Percentiles rank a stretch among this genome's conserved stretches.
Evolutionary conservation across 2,113 vertebrate genomes (phyloP).

Genomic region (Zosterops hypoxanthus): DNA sequence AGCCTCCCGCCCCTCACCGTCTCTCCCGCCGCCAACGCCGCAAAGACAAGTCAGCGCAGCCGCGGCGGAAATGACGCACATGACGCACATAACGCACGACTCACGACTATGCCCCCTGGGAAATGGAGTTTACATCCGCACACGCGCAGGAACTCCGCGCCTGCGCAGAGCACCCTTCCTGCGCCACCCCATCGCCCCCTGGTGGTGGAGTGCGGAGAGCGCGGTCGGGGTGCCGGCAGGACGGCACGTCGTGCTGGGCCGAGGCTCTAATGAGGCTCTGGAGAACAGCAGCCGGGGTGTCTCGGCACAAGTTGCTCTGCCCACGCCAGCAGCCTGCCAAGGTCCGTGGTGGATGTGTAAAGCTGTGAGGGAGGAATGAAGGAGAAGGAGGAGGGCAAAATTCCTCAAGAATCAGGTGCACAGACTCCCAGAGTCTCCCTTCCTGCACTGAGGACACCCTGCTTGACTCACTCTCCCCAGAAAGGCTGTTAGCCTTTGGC

Average conservation of each 20-base stretch:
- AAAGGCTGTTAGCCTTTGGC: background rate
- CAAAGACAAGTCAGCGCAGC: constrained; percentile 45
- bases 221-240: fast-evolving
- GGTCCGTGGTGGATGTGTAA: too few species aligned
- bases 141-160: background rate
- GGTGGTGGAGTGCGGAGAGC: background rate
- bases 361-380: background rate
- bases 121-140: background rate
- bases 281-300: background rate
- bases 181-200: fast-evolving
- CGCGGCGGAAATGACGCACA: background rate
- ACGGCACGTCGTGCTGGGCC: fast-evolving
- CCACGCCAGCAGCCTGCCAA: background rate
- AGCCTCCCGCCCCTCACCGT: background rate
- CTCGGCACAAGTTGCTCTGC: background rate
- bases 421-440: background rate
- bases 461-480: too few species aligned
- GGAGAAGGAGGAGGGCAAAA: background rate
- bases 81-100: too few species aligned
- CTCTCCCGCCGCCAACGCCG: constrained; percentile 37
- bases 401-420: background rate
- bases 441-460: fast-evolving
- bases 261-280: fast-evolving
- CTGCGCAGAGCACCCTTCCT: background rate
- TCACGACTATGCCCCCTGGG: background rate